phyloP scores from a whole-genome alignment of 2,113 vertebrate species.

The Symphodus melops region DNA sequence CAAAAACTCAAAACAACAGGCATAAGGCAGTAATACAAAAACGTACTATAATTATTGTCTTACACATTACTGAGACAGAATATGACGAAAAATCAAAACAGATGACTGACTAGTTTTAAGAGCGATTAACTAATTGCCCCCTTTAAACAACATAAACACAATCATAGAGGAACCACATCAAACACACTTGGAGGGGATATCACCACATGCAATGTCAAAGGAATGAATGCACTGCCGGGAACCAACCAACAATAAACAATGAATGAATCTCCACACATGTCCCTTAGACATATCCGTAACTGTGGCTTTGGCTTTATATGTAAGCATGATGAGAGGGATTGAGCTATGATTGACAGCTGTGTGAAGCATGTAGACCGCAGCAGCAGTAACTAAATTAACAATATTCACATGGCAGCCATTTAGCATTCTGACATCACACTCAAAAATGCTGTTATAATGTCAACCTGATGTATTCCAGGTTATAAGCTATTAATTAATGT shows the following conservation, averaged over 20 bases:
- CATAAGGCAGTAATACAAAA: constrained; percentile 30
- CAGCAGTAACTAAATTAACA: not conserved
- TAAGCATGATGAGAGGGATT: constrained; percentile 34
- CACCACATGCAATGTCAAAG: constrained; percentile 29
- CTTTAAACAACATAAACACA: constrained; percentile 57
- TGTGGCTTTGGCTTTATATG: constrained; percentile 28
- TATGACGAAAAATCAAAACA: constrained; percentile 51
- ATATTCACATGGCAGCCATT: not conserved
- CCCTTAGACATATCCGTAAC: constrained; percentile 17
- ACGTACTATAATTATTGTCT: constrained; percentile 53
- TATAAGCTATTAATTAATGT: too few relatives aligned
- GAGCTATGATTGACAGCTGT: constrained; percentile 38
- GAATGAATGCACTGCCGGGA: constrained; percentile 49
- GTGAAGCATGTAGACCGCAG: constrained; percentile 29
- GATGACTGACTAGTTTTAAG: constrained; percentile 54
- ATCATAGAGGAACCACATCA: constrained; percentile 68
- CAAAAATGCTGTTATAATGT: not conserved
- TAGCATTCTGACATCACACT: not conserved
- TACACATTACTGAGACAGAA: constrained; percentile 23
- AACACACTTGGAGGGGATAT: constrained; percentile 16
- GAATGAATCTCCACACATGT: constrained; percentile 31
- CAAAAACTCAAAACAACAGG: constrained; percentile 16
- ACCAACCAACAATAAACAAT: constrained; percentile 37
- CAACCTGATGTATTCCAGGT: too few relatives aligned
- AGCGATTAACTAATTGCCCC: constrained; percentile 55